Evolutionary conservation across 1,140 invertebrate genomes (phyloP).

Genomic region (Hestina assimilis): DNA sequence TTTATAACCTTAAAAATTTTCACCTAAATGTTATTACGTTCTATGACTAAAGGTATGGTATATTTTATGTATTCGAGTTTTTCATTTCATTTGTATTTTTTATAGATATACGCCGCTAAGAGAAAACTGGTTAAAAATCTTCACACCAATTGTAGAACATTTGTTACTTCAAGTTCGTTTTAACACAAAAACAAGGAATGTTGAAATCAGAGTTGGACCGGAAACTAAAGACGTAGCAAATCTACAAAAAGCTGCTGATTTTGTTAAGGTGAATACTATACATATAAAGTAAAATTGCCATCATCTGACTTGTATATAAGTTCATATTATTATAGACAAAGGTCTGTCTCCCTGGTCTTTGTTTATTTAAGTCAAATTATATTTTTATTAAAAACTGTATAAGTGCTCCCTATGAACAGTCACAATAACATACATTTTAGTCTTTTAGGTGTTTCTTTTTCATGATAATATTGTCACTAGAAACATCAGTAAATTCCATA

Average conservation of each 20-base stretch:
- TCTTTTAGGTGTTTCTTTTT: no score
- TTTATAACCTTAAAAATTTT: slow-evolving; percentile 51
- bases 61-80: background rate
- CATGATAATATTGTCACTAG: no score
- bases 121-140: slow-evolving; percentile 98
- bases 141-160: slow-evolving; percentile 97
- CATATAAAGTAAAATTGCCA: background rate
- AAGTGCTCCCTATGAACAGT: no score
- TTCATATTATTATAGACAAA: no score
- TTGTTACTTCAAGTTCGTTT: slow-evolving; percentile 96
- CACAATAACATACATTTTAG: no score
- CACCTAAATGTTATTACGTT: slow-evolving; percentile 1
- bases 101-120: slow-evolving; percentile 95
- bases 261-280: slow-evolving; percentile 85
- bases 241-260: slow-evolving; percentile 98
- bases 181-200: slow-evolving; percentile 94
- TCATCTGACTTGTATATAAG: no score
- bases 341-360: no score
- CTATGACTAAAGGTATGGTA: background rate
- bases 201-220: slow-evolving; percentile 88
- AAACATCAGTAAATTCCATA: no score
- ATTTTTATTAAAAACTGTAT: no score
- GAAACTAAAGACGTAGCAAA: slow-evolving; percentile 93
- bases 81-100: slow-evolving; percentile 60
- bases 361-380: no score